These are phyloP conservation scores for Leucania comma DNA, from an alignment of 2,888 invertebrate species.

Conservation along the genomic window DNA sequence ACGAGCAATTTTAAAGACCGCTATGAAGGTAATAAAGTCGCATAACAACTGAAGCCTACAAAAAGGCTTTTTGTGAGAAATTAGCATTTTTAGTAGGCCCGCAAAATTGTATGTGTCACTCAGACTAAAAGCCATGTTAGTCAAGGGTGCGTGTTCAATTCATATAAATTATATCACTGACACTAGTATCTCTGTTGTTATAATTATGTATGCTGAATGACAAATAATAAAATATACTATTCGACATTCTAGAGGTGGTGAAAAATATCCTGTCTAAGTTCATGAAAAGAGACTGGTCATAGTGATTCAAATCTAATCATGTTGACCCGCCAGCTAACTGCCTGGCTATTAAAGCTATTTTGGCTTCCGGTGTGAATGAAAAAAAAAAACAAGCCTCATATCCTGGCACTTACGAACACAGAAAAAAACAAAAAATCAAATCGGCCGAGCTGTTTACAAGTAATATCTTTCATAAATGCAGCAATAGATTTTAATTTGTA, in stretches of 20 bases:
- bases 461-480: background rate
- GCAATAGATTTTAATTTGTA: no score
- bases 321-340: background rate
- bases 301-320: background rate
- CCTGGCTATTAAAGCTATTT: background rate
- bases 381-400: background rate
- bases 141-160: background rate
- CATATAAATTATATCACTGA: no score
- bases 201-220: background rate
- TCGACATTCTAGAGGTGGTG: background rate
- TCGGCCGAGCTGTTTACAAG: background rate
- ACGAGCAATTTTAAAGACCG: background rate
- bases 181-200: no score
- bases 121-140: background rate
- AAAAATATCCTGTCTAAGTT: background rate
- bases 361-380: no score
- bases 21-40: background rate
- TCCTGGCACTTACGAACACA: background rate
- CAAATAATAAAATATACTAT: background rate
- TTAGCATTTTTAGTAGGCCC: background rate
- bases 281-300: background rate
- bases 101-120: conserved; percentile 16
- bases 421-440: background rate
- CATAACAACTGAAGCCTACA: background rate
- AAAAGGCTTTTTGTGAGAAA: background rate